Base-by-base conservation (phyloP, 2,888 invertebrate species). In the Dynastes tityus region DNA sequence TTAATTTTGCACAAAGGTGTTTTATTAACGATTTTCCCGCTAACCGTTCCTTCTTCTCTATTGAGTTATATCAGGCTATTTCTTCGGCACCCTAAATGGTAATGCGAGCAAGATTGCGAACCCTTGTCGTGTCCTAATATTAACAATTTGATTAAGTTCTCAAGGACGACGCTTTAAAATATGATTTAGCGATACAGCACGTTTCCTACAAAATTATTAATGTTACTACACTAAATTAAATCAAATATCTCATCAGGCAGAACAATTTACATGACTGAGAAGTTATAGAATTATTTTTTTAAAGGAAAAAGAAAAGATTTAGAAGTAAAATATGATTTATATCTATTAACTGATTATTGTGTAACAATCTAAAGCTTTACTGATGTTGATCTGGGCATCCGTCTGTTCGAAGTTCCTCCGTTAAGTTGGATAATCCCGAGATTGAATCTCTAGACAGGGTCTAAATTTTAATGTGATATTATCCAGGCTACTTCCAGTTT, bases 121-220 rank as follows among this genome's bases (percentile, higher is more conserved):
- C 65, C 65, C 65, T 67, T 45, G 40, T 40, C 45, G 37, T 40
- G 3, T 49, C n/a, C 40, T 16, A n/a, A 67, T 45, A 67, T 67
- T 67, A n/a, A 67, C 65, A 67, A 67, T 67, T 45, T 67, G 45
- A 67, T 67, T 67, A 67, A 16, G n/a, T 67, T 40, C 65, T 22
- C 65, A 63, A 32, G 13, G 29, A 27, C 13, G 13, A 32, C 63
- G 29, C 29, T 63, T 63, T 29, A 61, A 61, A n/a, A 63, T 8
- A 63, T 63, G 29, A 63, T 29, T 63, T 63, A 63, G 11, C 29
- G 22, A 13, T 63, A 11, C 9, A 32, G 29, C 13, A 32, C 32
- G 32, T 11, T 45, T 45, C 45, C 9, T 9, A 45, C 9, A 8
- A 45, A 45, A 45, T 45, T 11, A 45, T 45, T 8, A 45, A 11